phyloP scores from a whole-genome alignment of 2,888 invertebrate genomes.

The Heteromyza rotundicornis region DNA sequence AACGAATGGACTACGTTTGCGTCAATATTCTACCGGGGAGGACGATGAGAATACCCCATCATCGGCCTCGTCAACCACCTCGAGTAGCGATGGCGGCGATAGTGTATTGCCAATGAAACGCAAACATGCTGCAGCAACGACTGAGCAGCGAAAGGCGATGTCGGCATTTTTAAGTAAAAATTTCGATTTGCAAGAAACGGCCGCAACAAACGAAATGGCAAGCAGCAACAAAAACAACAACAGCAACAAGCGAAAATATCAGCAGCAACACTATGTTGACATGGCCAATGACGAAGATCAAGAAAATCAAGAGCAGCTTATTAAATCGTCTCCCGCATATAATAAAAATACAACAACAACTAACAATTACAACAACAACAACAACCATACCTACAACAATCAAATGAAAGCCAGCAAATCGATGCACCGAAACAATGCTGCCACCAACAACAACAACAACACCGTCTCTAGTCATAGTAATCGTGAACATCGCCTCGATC shows the following conservation, averaged over 20 bases:
- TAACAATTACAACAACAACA: slow-evolving; percentile 36
- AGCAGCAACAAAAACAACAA: slow-evolving; percentile 46
- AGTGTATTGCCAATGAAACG: slow-evolving; percentile 46
- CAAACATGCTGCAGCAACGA: slow-evolving; percentile 34
- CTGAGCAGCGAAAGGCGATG: slow-evolving; percentile 57
- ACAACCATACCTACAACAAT: slow-evolving; percentile 30
- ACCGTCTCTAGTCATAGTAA: no score
- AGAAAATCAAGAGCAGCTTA: slow-evolving; percentile 60
- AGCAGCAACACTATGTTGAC: slow-evolving; percentile 16
- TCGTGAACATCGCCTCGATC: slow-evolving; percentile 50
- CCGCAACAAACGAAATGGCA: slow-evolving; percentile 46
- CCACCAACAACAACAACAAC: slow-evolving; percentile 37
- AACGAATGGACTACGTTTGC: slow-evolving; percentile 38
- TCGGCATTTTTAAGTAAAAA: slow-evolving; percentile 49
- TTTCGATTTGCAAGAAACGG: slow-evolving; percentile 42
- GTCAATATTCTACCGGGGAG: slow-evolving; percentile 53
- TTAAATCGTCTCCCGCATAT: slow-evolving; percentile 64
- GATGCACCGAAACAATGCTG: slow-evolving; percentile 27
- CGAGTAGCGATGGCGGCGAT: slow-evolving; percentile 31
- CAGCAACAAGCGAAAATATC: slow-evolving; percentile 45
- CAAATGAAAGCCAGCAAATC: slow-evolving; percentile 21
- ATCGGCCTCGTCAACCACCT: slow-evolving; percentile 45
- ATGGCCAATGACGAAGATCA: slow-evolving; percentile 48
- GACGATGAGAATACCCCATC: slow-evolving; percentile 57
- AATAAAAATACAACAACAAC: slow-evolving; percentile 49